phyloP scores from a whole-genome alignment of 2,888 invertebrate genomes.

The Trichopoda pennipes region DNA sequence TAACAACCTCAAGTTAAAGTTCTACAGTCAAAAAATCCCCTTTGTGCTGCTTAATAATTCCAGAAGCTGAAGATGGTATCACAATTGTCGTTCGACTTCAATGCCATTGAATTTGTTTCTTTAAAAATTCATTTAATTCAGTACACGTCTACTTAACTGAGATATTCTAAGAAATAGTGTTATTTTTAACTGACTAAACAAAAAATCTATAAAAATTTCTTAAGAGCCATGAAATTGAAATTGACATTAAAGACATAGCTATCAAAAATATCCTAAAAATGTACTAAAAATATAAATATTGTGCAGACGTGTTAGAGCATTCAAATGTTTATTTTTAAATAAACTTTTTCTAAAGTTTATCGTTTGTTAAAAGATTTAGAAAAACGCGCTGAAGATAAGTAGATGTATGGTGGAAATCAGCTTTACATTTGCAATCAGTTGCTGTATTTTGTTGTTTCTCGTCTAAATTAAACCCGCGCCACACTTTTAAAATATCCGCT shows the following conservation, averaged over 20 bases:
- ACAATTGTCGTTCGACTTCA: too few species aligned
- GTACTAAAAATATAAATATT: slow-evolving; percentile 14
- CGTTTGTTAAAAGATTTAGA: slow-evolving; percentile 26
- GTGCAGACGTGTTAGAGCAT: slow-evolving; percentile 11
- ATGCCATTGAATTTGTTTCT: too few species aligned
- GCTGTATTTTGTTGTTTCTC: slow-evolving; percentile 3
- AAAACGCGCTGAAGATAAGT: slow-evolving; percentile 32
- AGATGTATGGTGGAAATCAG: slow-evolving; percentile 23
- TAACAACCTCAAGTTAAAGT: too few species aligned
- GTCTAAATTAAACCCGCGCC: background rate
- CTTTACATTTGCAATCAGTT: slow-evolving; percentile 49
- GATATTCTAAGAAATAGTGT: background rate
- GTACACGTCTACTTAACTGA: too few species aligned
- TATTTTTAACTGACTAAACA: background rate
- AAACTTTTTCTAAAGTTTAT: slow-evolving; percentile 53
- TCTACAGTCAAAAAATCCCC: too few species aligned
- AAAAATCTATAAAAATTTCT: background rate
- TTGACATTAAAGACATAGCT: too few species aligned
- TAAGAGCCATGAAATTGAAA: slow-evolving; percentile 11
- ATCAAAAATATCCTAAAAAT: slow-evolving; percentile 51
- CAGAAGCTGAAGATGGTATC: too few species aligned
- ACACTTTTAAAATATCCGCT: slow-evolving; percentile 21
- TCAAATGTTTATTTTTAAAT: slow-evolving; percentile 30
- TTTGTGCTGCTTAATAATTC: too few species aligned
- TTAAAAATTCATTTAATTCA: too few species aligned